Conservation (phyloP, 2,113 vertebrate species). For the Rattus norvegicus region GRCr8 NC_086029.1:89804001-89804500, state of each 20-base stretch:
- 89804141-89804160: not conserved
- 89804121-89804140: not conserved
- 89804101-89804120: slow-evolving; percentile 16
- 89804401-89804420: slow-evolving; percentile 39
- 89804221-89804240: slow-evolving; percentile 12
- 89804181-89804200: not conserved
- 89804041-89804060: not conserved
- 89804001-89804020: not conserved
- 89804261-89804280: not conserved
- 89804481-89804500: not conserved
- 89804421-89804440: slow-evolving; percentile 7
- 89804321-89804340: slow-evolving; percentile 25
- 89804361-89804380: not conserved
- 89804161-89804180: not conserved
- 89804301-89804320: not conserved
- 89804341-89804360: not conserved
- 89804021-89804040: not conserved
- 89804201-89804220: not conserved
- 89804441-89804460: not conserved
- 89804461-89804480: not conserved
- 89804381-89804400: not conserved
- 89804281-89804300: not conserved
- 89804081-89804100: not conserved
- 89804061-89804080: not conserved
- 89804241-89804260: not conserved